Evolutionary conservation across 2,113 vertebrate species (phyloP).

Genomic region (Todiramphus saurophagus): DNA sequence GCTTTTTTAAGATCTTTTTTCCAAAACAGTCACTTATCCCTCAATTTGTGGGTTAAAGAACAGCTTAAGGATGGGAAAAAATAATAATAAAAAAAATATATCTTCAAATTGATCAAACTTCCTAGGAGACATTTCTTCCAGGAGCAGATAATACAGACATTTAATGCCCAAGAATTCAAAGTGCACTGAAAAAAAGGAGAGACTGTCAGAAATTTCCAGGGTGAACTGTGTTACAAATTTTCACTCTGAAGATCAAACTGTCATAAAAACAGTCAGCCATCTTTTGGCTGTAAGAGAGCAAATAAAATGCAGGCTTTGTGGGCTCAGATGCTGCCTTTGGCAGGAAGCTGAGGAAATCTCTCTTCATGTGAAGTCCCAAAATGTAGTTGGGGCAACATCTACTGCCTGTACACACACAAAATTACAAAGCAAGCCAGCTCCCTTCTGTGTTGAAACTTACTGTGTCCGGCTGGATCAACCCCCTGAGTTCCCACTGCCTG

Average conservation of each 20-base stretch:
- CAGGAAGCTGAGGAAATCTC: slow-evolving; percentile 26
- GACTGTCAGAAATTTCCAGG: neutral
- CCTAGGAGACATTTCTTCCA: neutral
- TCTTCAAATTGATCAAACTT: neutral
- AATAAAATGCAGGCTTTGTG: slow-evolving; percentile 17
- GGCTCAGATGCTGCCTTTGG: slow-evolving; percentile 25
- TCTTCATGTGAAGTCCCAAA: slow-evolving; percentile 6
- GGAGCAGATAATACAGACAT: neutral
- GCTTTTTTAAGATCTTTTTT: neutral
- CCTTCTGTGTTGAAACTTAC: neutral
- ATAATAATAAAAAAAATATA: neutral
- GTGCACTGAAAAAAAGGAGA: neutral
- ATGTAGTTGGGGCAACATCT: neutral
- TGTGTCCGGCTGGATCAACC: neutral
- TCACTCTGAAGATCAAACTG: neutral
- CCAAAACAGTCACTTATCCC: neutral
- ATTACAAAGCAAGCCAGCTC: neutral
- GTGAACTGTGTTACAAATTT: neutral
- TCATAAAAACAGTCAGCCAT: neutral
- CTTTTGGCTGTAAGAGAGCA: neutral
- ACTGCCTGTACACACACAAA: neutral
- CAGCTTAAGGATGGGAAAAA: neutral
- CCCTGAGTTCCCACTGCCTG: neutral
- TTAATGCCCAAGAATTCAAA: neutral
- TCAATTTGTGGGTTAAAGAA: neutral